Percentiles rank a stretch among this genome's conserved stretches.
Conservation (phyloP, 2,888 invertebrate species). For the Caenorhabditis becei region DNA sequence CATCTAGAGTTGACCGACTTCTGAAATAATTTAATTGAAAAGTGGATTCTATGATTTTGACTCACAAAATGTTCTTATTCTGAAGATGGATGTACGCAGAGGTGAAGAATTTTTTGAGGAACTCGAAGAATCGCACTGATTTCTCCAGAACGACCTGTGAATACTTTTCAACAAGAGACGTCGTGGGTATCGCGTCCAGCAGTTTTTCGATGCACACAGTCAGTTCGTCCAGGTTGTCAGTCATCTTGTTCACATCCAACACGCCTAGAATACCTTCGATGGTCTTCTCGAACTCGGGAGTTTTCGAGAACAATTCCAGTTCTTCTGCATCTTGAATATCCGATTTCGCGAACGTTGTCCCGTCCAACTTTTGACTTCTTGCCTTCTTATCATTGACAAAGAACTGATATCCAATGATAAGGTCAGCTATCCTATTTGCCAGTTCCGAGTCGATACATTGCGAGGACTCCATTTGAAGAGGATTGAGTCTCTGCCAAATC, state of each 20-base stretch:
- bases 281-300: constrained; percentile 46
- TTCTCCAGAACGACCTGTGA: constrained; percentile 39
- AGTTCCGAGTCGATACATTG: constrained; percentile 42
- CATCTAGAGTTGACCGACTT: constrained; percentile 23
- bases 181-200: constrained; percentile 43
- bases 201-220: constrained; percentile 34
- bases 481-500: constrained; percentile 59
- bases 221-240: constrained; percentile 27
- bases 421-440: constrained; percentile 48
- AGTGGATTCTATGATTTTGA: neutral
- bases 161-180: constrained; percentile 49
- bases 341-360: constrained; percentile 22
- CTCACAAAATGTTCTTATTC: constrained; percentile 26
- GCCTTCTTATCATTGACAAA: constrained; percentile 56
- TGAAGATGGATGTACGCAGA: constrained; percentile 49
- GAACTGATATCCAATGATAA: constrained; percentile 57
- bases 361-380: constrained; percentile 30
- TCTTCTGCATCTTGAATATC: constrained; percentile 57
- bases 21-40: constrained; percentile 5
- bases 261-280: constrained; percentile 27
- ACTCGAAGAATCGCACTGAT: constrained; percentile 50
- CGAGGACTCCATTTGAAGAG: constrained; percentile 44
- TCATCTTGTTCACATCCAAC: constrained; percentile 26
- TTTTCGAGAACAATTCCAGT: constrained; percentile 50
- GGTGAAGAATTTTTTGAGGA: constrained; percentile 59